Base-by-base conservation (phyloP, 2,113 vertebrate genomes). In the Morphnarchus princeps region DNA sequence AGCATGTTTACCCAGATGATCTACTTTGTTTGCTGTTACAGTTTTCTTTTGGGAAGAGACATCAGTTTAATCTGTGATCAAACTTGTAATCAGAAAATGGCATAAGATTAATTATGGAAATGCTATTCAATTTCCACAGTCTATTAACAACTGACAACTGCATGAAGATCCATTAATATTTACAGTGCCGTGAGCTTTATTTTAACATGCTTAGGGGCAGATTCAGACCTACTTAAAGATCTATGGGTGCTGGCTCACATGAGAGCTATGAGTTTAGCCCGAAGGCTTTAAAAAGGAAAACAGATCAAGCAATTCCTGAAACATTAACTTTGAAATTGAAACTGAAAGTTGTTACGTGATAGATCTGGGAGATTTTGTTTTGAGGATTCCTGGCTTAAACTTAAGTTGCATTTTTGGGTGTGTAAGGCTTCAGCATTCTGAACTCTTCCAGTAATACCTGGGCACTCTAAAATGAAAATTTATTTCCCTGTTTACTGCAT, bases 1-100 rank as follows among this genome's bases (percentile, higher is more conserved):
- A 59, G 13, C 10, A 20, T 38, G 42, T 77, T 87, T 94, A 73
- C 22, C 14, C 11, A 90, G 78, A 74, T 71, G 76, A 92, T 78
- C 29, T 55, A 38, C 54, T 79, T 90, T 58, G 34, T 81, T 93
- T 95, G 66, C 78, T 67, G 43, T 49, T 92, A 81, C 8, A 13
- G 52, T 93, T 96, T 93, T 55, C 55, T 93, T 89, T 95, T 83
- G 67, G 43, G 74, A 96, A 95, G 84, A 87, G 52, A 42, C 47
- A 97, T 97, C 74, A 40, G 55, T 95, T 97, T 97, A 81, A 96
- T 93, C 76, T 95, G 40, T 86, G 92, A 97, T 91, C 91, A 97
- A 97, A 96, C 87, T 97, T 97, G 87, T 98, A 98, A 98, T 98
- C 98, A 95, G 84, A 98, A 97, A 97, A 95, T 95, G 59, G 86